Evolutionary conservation across 1,140 invertebrate genomes (phyloP).

Genomic region (Pinna nobilis): DNA sequence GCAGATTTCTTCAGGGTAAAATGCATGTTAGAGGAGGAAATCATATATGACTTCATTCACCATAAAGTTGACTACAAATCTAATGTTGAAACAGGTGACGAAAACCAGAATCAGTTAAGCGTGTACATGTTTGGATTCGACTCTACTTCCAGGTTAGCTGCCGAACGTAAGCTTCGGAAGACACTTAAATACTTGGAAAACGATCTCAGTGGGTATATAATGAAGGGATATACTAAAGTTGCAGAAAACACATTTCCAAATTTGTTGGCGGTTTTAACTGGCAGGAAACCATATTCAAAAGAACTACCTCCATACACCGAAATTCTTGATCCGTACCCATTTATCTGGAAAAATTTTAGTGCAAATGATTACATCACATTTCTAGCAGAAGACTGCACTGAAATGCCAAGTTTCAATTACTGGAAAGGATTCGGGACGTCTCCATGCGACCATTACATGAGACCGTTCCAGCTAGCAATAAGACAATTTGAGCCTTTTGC

Average conservation of each 20-base stretch:
- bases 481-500: constrained; percentile 50
- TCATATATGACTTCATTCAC: constrained; percentile 51
- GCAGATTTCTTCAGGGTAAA: constrained; percentile 73
- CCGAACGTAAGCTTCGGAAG: constrained; percentile 86
- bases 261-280: constrained; percentile 34
- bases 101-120: constrained; percentile 52
- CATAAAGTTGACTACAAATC: constrained; percentile 33
- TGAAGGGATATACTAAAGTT: constrained; percentile 71
- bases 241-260: constrained; percentile 45
- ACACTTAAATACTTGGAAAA: constrained; percentile 79
- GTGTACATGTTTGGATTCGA: constrained; percentile 90
- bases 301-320: constrained; percentile 76
- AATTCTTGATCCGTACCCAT: constrained; percentile 69
- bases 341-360: constrained; percentile 77
- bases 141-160: constrained; percentile 88
- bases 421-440: constrained; percentile 73
- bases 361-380: constrained; percentile 74
- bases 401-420: constrained; percentile 76
- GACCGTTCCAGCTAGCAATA: constrained; percentile 71
- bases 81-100: constrained; percentile 13
- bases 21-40: constrained; percentile 68
- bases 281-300: constrained; percentile 9
- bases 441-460: constrained; percentile 76
- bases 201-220: constrained; percentile 57
- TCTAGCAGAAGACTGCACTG: constrained; percentile 76